Percentiles rank a stretch among this genome's conserved stretches.
phyloP scores from a whole-genome alignment of 1,140 invertebrate genomes.

The Apocrypta bakeri region DNA sequence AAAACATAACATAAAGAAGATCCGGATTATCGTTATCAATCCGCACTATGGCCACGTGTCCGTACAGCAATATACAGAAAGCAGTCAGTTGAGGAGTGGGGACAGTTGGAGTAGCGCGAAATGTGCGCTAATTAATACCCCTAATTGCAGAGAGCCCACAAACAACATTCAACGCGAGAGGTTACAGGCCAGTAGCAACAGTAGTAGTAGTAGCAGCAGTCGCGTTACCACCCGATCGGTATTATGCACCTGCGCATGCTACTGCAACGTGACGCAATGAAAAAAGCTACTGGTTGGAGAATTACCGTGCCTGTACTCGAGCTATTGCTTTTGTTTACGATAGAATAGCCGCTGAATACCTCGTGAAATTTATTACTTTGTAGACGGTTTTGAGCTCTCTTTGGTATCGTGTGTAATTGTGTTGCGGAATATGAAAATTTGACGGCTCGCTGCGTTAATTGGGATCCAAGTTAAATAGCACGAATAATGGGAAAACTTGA shows the following conservation, averaged over 20 bases:
- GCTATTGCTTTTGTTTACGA: background rate
- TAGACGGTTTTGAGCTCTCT: background rate
- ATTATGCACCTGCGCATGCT: slow-evolving; percentile 48
- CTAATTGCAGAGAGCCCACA: slow-evolving; percentile 70
- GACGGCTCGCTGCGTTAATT: background rate
- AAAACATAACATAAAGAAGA: background rate
- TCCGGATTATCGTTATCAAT: background rate
- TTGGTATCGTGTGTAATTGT: background rate
- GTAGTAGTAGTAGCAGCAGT: background rate
- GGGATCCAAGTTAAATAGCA: background rate
- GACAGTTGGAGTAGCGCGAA: slow-evolving; percentile 58
- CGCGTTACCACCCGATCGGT: slow-evolving; percentile 43
- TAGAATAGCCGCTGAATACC: background rate
- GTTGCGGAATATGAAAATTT: background rate
- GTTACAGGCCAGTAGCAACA: background rate
- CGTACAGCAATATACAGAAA: background rate
- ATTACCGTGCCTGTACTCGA: slow-evolving; percentile 6
- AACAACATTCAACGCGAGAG: slow-evolving; percentile 35
- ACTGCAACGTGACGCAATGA: background rate
- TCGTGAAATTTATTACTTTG: slow-evolving; percentile 6
- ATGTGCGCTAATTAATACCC: slow-evolving; percentile 74
- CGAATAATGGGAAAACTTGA: background rate
- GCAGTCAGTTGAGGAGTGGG: slow-evolving; percentile 36
- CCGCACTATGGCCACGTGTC: background rate
- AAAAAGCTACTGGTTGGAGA: background rate